Conservation (phyloP, 2,113 vertebrate genomes). For the Acanthisitta chloris region DNA sequence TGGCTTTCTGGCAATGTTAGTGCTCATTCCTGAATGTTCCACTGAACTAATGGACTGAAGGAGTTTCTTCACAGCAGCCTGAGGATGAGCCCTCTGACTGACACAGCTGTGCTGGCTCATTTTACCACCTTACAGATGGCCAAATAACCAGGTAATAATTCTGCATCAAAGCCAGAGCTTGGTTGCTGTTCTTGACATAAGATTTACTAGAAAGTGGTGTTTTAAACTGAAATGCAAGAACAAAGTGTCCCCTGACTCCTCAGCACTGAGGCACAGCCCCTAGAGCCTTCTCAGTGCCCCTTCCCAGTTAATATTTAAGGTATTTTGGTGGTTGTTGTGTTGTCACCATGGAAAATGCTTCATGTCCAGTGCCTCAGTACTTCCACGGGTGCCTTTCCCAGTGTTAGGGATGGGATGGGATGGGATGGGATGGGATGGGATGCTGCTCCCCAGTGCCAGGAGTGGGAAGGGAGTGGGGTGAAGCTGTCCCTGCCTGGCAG, state of each 20-base stretch:
- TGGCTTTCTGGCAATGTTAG: background rate
- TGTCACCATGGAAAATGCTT: background rate
- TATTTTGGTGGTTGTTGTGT: background rate
- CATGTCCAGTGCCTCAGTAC: background rate
- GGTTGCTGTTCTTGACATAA: background rate
- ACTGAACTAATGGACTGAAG: background rate
- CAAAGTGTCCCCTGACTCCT: background rate
- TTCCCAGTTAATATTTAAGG: background rate
- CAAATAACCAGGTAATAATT: background rate
- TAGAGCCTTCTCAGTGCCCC: background rate
- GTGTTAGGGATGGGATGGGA: background rate
- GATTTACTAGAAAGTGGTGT: background rate
- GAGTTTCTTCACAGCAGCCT: background rate
- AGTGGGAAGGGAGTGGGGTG: background rate
- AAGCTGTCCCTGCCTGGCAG: background rate
- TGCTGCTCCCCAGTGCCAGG: fast-evolving
- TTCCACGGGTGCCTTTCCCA: background rate
- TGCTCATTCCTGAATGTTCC: background rate
- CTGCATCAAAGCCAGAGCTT: background rate
- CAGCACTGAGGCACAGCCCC: background rate
- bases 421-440: background rate
- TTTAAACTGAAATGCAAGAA: background rate
- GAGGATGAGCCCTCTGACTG: background rate
- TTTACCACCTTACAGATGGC: background rate
- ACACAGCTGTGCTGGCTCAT: background rate